Base-by-base conservation (phyloP, 2,888 invertebrate genomes). In the Desoria tigrina region DNA sequence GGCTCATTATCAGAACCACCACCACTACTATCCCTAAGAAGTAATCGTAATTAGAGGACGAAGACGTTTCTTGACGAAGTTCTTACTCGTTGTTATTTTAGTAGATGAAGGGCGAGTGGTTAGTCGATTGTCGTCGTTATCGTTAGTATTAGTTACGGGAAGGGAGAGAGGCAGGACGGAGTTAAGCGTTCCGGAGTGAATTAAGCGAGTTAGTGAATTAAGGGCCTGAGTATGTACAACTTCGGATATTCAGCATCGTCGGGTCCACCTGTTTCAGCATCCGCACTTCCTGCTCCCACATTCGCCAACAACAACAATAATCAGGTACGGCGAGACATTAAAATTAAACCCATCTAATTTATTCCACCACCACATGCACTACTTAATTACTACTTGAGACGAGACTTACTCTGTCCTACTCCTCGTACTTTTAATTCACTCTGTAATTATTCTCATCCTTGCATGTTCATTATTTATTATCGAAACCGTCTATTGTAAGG, bases 171-270 rank as follows among this genome's bases (percentile, higher is more conserved):
- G 32, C 32, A 7, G 11, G n/a, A n/a, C n/a, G n/a, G n/a, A n/a
- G n/a, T n/a, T n/a, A n/a, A n/a, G n/a, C n/a, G n/a, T n/a, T n/a
- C n/a, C n/a, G n/a, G n/a, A n/a, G n/a, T n/a, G n/a, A n/a, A n/a
- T n/a, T n/a, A n/a, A n/a, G n/a, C n/a, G n/a, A n/a, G n/a, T n/a
- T n/a, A n/a, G n/a, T n/a, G n/a, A n/a, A n/a, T n/a, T n/a, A n/a
- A n/a, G n/a, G n/a, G n/a, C n/a, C n/a, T n/a, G n/a, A n/a, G n/a
- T n/a, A 76, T 76, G 76, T 71, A 72, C 66, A 74, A 74, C 73
- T 74, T 75, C 66, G 74, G 74, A 58, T 76, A 71, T 66, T 74
- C 74, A 71, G 69, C 73, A 66, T 66, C 69, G 58, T 60, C 66
- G 64, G 64, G 66, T 65, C 69, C 66, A 61, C 69, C 69, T n/a